phyloP scores from a whole-genome alignment of 2,113 vertebrate genomes.

The Eudyptes chrysolophus region DNA sequence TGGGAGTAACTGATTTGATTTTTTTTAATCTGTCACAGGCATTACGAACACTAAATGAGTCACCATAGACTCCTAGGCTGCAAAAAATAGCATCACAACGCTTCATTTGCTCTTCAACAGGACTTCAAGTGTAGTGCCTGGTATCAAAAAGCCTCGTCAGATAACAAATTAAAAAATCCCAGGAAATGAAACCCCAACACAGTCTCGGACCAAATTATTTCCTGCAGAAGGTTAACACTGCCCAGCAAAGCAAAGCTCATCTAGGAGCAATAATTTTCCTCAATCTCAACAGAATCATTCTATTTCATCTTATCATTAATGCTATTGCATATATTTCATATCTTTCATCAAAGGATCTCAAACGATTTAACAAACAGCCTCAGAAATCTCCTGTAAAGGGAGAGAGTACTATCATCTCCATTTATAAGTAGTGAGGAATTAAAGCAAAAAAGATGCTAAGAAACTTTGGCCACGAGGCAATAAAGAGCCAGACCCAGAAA shows the following conservation, averaged over 20 bases:
- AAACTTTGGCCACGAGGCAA: neutral
- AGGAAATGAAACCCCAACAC: conserved; percentile 1
- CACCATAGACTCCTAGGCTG: conserved; percentile 19
- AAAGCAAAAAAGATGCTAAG: neutral
- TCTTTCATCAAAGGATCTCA: neutral
- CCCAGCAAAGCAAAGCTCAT: neutral
- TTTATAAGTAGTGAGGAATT: neutral
- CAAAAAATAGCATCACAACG: conserved; percentile 37
- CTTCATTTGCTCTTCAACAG: conserved; percentile 44
- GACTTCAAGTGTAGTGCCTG: conserved; percentile 34
- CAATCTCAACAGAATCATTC: neutral
- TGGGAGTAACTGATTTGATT: neutral
- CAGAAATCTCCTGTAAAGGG: neutral
- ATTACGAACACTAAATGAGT: conserved; percentile 48
- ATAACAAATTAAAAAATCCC: conserved; percentile 28
- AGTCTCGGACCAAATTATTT: neutral
- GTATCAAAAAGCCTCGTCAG: conserved; percentile 27
- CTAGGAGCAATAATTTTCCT: neutral
- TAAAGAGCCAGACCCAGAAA: neutral
- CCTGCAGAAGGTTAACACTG: neutral
- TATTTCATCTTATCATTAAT: neutral
- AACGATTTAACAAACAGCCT: neutral
- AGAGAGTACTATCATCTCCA: neutral
- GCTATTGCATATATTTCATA: neutral
- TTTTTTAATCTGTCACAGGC: conserved; percentile 52